Base-by-base conservation (phyloP, 2,888 invertebrate species). In the Ophion costatus region DNA sequence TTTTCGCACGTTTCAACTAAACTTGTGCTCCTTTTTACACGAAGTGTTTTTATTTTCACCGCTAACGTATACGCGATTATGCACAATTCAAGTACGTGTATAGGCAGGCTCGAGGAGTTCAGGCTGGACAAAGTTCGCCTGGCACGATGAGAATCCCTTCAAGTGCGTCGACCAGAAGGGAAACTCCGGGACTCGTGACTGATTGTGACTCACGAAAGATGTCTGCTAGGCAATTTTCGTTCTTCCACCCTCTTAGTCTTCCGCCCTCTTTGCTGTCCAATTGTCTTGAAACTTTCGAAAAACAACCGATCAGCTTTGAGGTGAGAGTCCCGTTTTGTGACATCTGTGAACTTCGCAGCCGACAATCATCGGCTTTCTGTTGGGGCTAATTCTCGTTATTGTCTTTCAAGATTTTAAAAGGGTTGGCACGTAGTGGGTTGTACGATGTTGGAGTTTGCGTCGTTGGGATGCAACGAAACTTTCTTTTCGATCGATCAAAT, bases 91-190 rank as follows among this genome's bases (percentile, higher is more conserved):
- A 51, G 51, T 14, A 51, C 1, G 29, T 64, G 29, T 17, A 33
- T 14, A 61, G 57, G 22, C 20, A 66, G 45, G 56, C 63, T 77
- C n/a, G 59, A 74, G 3, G 59, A 75, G 69, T 67, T 11, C 51
- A 24, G 66, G 61, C 56, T 74, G 74, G 77, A 77, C 77, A 59
- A 82, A 84, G 59, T 66, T 79, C 59, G 56, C 78, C 66, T 59
- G 78, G 69, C 29, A 29, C 84, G 78, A 75, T 82, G 81, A 64
- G 79, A 84, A 81, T 64, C 84, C 82, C 78, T 66, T 29, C 64
- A 81, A 84, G 80, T 77, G 84, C 84, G 74, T 77, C 66, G 84
- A 63, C 45, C 76, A 69, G 70, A 77, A 74, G 69, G 63, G 59
- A 77, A 56, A 63, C n/a, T 56, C 38, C 51, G 51, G 17, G 70